Evolutionary conservation across 2,888 invertebrate species (phyloP).

Genomic region (Zygogramma bicolorata): DNA sequence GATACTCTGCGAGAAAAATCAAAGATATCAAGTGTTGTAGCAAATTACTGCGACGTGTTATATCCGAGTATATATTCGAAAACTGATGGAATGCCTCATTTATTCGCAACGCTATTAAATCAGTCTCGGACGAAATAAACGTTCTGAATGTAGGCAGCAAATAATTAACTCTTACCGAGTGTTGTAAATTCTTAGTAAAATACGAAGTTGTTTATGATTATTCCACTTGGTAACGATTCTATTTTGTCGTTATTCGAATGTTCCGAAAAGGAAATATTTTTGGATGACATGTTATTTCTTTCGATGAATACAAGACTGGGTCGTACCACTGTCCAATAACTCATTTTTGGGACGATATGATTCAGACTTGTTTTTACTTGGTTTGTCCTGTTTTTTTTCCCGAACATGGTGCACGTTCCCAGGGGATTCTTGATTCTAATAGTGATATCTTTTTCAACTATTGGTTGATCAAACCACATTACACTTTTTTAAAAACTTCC

Average conservation of each 20-base stretch:
- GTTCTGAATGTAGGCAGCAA: conserved; percentile 1
- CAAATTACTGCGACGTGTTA: neutral
- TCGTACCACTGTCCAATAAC: too few relatives aligned
- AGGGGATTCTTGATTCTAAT: too few relatives aligned
- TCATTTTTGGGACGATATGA: too few relatives aligned
- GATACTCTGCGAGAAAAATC: neutral
- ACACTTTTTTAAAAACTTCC: too few relatives aligned
- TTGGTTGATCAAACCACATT: too few relatives aligned
- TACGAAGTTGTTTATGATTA: neutral
- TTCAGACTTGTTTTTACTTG: too few relatives aligned
- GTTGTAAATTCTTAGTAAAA: neutral
- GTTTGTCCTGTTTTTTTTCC: too few relatives aligned
- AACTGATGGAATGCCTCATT: neutral
- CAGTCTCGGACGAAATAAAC: neutral
- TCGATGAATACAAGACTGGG: neutral
- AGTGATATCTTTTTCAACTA: too few relatives aligned
- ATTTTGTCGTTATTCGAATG: neutral
- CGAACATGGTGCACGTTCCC: too few relatives aligned
- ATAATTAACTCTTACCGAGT: neutral
- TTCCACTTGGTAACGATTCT: neutral
- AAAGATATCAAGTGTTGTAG: neutral
- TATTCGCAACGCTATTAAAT: neutral
- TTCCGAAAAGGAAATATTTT: neutral
- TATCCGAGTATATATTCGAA: neutral
- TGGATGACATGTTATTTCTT: neutral